These are phyloP conservation scores for Drosophila navojoa DNA, from an alignment of 1,140 invertebrate genomes.

Conservation along the genomic window DNA sequence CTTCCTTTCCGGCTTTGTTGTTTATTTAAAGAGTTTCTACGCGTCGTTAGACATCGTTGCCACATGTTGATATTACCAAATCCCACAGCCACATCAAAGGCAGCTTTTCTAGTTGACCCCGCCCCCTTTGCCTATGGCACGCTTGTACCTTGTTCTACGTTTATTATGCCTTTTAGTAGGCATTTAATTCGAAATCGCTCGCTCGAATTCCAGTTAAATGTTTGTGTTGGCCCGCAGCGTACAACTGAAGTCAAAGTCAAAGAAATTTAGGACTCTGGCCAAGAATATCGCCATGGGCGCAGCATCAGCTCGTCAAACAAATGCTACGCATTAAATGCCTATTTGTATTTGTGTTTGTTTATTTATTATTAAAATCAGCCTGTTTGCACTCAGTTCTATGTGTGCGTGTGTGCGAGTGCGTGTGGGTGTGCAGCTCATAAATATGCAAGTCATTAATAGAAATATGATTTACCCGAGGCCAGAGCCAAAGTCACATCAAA, in stretches of 20 bases:
- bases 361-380: constrained; percentile 73
- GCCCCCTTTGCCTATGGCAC: not conserved
- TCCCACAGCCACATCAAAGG: constrained; percentile 75
- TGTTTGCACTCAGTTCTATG: constrained; percentile 62
- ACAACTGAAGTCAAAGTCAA: constrained; percentile 28
- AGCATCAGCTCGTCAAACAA: constrained; percentile 54
- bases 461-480: constrained; percentile 68
- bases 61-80: constrained; percentile 74
- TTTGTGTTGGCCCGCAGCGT: constrained; percentile 42
- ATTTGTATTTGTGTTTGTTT: constrained; percentile 72
- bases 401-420: constrained; percentile 11
- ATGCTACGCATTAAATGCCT: constrained; percentile 67
- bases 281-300: constrained; percentile 43
- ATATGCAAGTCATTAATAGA: constrained; percentile 82
- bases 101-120: constrained; percentile 23
- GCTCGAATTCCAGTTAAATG: constrained; percentile 72
- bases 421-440: constrained; percentile 53
- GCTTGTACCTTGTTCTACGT: constrained; percentile 7
- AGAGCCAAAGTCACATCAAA: constrained; percentile 23
- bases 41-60: constrained; percentile 64
- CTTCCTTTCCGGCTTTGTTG: constrained; percentile 60
- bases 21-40: constrained; percentile 78
- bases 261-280: constrained; percentile 31
- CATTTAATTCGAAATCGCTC: constrained; percentile 38
- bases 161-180: constrained; percentile 68